These are phyloP conservation scores for Galeruca laticollis DNA, from an alignment of 2,888 invertebrate species.

Conservation along the genomic window DNA sequence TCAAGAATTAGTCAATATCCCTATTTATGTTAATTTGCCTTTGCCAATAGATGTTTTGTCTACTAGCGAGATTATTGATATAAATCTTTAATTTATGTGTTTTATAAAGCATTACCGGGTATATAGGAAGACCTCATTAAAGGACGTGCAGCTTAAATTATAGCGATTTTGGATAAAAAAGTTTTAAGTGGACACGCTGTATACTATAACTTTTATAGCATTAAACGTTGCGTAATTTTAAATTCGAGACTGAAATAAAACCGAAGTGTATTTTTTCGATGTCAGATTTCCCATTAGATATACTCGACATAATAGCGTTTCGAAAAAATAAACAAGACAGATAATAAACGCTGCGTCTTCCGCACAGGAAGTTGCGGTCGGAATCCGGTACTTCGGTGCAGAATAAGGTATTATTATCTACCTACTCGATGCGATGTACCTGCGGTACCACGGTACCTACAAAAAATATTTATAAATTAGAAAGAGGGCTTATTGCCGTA, in stretches of 20 bases:
- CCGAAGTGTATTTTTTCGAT: not conserved
- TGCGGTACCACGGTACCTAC: conserved; percentile 9
- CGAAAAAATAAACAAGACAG: not conserved
- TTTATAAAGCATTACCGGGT: too few species aligned
- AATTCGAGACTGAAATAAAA: not conserved
- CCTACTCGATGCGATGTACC: conserved; percentile 23
- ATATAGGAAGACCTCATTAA: too few species aligned
- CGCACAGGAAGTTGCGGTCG: conserved; percentile 33
- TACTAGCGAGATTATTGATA: too few species aligned
- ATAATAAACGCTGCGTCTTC: conserved; percentile 11
- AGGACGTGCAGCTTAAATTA: too few species aligned
- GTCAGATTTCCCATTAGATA: not conserved
- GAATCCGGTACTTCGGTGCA: conserved; percentile 16
- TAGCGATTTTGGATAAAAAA: too few species aligned
- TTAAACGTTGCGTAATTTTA: not conserved
- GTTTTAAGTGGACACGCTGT: not conserved
- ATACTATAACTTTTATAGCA: not conserved
- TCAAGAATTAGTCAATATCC: too few species aligned
- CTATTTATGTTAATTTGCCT: too few species aligned
- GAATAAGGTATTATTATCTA: conserved; percentile 31
- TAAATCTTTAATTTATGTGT: too few species aligned
- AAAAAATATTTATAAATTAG: conserved; percentile 26
- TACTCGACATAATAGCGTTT: not conserved
- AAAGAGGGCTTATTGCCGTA: conserved; percentile 15
- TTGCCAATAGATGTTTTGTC: too few species aligned